Conservation (phyloP, 2,113 vertebrate species). For the Megaceryle torquata region DNA sequence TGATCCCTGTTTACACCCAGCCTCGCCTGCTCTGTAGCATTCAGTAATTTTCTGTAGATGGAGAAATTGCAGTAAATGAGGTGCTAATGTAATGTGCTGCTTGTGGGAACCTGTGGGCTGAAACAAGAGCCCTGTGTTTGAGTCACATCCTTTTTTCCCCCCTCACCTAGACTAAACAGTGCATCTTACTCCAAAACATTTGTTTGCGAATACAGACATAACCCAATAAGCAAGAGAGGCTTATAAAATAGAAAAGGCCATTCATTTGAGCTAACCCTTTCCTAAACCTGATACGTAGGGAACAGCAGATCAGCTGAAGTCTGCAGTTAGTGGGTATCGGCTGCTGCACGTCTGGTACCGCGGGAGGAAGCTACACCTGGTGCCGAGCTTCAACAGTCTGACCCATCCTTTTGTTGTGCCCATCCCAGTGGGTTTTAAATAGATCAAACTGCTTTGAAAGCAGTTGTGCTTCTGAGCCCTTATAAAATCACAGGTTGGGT, state of each 20-base stretch:
- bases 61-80: neutral
- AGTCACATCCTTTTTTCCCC: neutral
- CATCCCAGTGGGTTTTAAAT: neutral
- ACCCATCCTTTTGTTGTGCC: neutral
- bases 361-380: neutral
- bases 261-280: neutral
- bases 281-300: neutral
- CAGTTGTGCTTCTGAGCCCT: neutral
- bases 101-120: neutral
- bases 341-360: neutral
- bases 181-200: fast-evolving
- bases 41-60: neutral
- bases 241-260: neutral
- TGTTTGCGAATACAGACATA: fast-evolving
- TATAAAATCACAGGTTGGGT: neutral
- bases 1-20: neutral
- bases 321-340: neutral
- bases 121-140: neutral
- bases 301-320: neutral
- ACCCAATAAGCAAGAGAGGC: neutral
- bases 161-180: neutral
- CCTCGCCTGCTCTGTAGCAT: neutral
- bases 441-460: neutral
- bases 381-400: too few species aligned
- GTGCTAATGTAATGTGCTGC: neutral